phyloP scores from a whole-genome alignment of 2,797 vertebrate genomes.

The Sorex maritimensis region DNA sequence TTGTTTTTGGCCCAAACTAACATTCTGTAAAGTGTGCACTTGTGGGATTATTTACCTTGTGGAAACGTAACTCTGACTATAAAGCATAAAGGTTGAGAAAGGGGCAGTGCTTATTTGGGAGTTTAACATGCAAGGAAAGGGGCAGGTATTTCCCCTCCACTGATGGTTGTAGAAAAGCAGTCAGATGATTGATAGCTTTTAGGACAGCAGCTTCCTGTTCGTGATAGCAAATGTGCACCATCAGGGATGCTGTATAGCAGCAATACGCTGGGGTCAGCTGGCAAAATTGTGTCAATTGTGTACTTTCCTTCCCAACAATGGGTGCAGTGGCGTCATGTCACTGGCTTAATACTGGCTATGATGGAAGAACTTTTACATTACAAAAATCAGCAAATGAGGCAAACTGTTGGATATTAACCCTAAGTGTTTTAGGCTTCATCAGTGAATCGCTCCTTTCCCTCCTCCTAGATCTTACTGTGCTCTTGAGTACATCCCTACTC shows the following conservation, averaged over 20 bases:
- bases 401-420: neutral
- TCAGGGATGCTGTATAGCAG: neutral
- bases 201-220: neutral
- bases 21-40: neutral
- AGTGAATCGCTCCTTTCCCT: too few species aligned
- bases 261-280: neutral
- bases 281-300: neutral
- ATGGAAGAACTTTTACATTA: too few species aligned
- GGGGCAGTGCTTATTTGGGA: neutral
- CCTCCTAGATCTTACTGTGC: too few species aligned
- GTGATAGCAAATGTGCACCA: fast-evolving
- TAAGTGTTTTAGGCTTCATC: too few species aligned
- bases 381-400: neutral
- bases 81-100: constrained; percentile 11
- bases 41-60: neutral
- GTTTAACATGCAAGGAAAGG: neutral
- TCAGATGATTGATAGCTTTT: neutral
- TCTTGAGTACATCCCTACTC: too few species aligned
- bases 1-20: constrained; percentile 25
- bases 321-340: neutral
- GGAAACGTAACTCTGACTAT: constrained; percentile 1
- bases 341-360: neutral
- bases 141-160: neutral
- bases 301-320: neutral
- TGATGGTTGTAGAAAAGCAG: neutral